phyloP scores from a whole-genome alignment of 2,888 invertebrate species.

The Sphecodes monilicornis region DNA sequence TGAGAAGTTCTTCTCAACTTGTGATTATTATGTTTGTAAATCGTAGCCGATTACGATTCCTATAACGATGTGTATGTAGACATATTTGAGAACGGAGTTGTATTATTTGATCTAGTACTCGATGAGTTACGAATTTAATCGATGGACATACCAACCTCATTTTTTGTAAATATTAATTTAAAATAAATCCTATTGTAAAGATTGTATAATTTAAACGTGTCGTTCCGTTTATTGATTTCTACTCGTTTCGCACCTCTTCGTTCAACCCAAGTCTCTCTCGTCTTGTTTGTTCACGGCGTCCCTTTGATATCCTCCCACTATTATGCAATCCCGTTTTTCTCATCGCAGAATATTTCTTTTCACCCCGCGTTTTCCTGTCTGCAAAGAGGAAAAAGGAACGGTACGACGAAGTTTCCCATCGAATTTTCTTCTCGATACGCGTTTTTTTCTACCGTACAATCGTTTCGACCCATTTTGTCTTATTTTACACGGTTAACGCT shows the following conservation, averaged over 20 bases:
- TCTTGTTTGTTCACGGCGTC: neutral
- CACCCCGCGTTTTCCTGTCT: neutral
- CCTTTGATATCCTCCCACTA: constrained; percentile 20
- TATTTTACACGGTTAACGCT: neutral
- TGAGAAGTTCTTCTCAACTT: constrained; percentile 67
- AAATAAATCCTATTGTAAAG: constrained; percentile 81
- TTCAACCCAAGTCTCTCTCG: neutral
- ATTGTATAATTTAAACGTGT: constrained; percentile 77
- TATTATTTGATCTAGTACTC: constrained; percentile 75
- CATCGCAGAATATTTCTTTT: neutral
- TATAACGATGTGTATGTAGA: constrained; percentile 68
- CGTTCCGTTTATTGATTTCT: constrained; percentile 55
- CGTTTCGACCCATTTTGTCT: neutral
- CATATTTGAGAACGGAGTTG: constrained; percentile 62
- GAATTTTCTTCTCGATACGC: too few species aligned
- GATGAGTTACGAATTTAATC: constrained; percentile 68
- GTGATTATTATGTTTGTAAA: constrained; percentile 73
- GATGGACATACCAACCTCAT: constrained; percentile 76
- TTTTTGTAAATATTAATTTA: constrained; percentile 82
- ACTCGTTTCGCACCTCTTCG: constrained; percentile 5
- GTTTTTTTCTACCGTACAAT: neutral
- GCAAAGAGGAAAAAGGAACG: neutral
- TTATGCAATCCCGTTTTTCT: neutral
- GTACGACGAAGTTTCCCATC: neutral
- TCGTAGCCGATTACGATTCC: constrained; percentile 67